Base-by-base conservation (phyloP, 1,140 invertebrate genomes). In the Melipona quadrifasciata region DNA sequence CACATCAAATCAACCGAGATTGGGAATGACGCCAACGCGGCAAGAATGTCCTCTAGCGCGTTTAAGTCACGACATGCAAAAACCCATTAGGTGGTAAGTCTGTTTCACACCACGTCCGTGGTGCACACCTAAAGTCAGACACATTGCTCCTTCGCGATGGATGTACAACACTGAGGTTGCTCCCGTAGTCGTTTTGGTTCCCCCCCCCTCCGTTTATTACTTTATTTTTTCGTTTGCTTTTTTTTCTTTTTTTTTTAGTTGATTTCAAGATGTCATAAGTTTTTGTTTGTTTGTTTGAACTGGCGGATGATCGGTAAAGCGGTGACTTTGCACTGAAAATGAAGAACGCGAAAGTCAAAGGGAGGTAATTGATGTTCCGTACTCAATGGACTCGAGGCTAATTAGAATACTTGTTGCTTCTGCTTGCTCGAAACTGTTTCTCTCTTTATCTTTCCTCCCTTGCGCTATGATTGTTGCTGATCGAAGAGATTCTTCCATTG, bases 331-430 rank as follows among this genome's bases (percentile, higher is more conserved):
- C 27, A 65, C 86, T n/a, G 21, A 84, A 75, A n/a, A 89, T 89
- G 88, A 89, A 71, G 78, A 89, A 89, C 85, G 53, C 73, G 31
- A 89, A 84, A 80, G 72, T 61, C 21, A 89, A 89, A 79, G 64
- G 70, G 8, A 89, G 88, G 88, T 89, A 89, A 83, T 51, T 19
- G n/a, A 61, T 72, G 0, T 19, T 21, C 27, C 1, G 39, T 12
- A 10, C n/a, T 27, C 19, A 21, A 61, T n/a, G 2, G 27, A 8
- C 39, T 53, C 2, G 53, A 2, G n/a, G 71, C 17, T 24, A 39
- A 61, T 21, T 67, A 21, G 39, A 47, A 47, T 86, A 77, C 82
- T 84, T 88, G 75, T 70, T 77, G 74, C 68, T 75, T 77, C 39
- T 70, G 70, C 27, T 24, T 47, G 70, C 71, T n/a, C 12, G 11